Evolutionary conservation across 2,888 invertebrate genomes (phyloP), one percentile per base, ranked within the genome.

Genomic region (Thecophora atra): DNA sequence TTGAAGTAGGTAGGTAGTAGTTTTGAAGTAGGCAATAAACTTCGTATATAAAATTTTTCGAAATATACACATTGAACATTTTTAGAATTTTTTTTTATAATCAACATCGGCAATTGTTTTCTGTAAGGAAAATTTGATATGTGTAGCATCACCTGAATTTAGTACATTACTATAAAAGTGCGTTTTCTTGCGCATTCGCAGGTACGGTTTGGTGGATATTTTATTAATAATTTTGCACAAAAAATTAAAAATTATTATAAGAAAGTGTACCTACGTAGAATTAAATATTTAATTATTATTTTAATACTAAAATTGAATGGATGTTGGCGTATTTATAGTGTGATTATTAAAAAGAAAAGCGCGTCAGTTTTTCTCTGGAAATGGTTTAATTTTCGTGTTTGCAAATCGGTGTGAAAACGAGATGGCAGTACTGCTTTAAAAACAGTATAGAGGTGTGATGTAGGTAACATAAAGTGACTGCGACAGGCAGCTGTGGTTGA

Each of bases 141-240:
- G n/a, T n/a, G n/a, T 37, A 37, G 11, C 37, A 37, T 37, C 37
- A n/a, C 60, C 63, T 72, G 75, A 74, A 74, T 54, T 77, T 75
- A 77, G 78, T 77, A 75, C 76, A 78, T 74, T 77, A 78, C 80
- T 77, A 81, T 81, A 81, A 79, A 82, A 83, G 84, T 84, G 84
- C 84, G 83, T 84, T 84, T 78, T 81, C 78, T 78, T 79, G 83
- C 85, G 84, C 83, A 85, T 84, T 85, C 81, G 81, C 81, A 81
- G 82, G 81, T 82, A 82, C 78, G 77, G 79, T 79, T 76, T 72
- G 77, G 77, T 63, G 44, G 72, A 58, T 74, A 37, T 30, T 71
- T 73, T 75, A 74, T 73, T 51, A 56, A 21, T 56, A 58, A 73
- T 64, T 75, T 74, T 58, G 37, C 17, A 4, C 62, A 19, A 17